Evolutionary conservation across 2,888 invertebrate genomes (phyloP), one percentile per base, ranked within the genome.

Genomic region (Gonocerus acuteangulatus): DNA sequence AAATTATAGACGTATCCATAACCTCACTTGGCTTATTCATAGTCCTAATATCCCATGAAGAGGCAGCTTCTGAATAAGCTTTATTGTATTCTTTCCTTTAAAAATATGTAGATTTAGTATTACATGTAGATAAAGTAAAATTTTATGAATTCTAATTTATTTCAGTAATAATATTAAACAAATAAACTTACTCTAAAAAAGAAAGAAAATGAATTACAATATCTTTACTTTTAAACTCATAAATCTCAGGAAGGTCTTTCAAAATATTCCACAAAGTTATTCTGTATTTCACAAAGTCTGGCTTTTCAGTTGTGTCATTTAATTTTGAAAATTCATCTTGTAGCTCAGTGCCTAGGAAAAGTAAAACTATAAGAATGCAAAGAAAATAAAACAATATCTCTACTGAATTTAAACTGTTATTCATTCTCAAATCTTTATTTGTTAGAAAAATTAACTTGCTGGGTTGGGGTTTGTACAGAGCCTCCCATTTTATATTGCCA

Each of bases 211-310:
- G 70, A 2, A 84, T 81, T 0, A 89, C 85, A 16, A 94, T 75
- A 72, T 90, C 87, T 51, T 86, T 81, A 69, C 92, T 93, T 72
- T 83, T 87, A 1, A 83, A 78, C 74, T 94, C 92, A 69, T 86
- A 86, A 11, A 89, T 77, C 65, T 84, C 82, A 2, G 87, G 79
- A 71, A 92, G 87, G 65, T 79, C 76, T 0, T 79, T 76, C 81
- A 95, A 83, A 19, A 85, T 79, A 74, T 87, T 86, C 83, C 93
- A 87, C n/a, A 95, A 73, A 56, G 91, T 77, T 66, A 85, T 78
- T 67, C 93, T 82, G 72, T 88, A 88, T 72, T 90, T 89, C 7
- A 78, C 74, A 68, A 81, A 80, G 76, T 92, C 89, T 1, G 86
- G 80, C 67, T 81, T 82, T 62, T 82, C 82, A 1, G 73, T 70